Percentiles rank a stretch among this genome's conserved stretches.
phyloP scores from a whole-genome alignment of 2,113 vertebrate genomes.

The Butorides virescens region DNA sequence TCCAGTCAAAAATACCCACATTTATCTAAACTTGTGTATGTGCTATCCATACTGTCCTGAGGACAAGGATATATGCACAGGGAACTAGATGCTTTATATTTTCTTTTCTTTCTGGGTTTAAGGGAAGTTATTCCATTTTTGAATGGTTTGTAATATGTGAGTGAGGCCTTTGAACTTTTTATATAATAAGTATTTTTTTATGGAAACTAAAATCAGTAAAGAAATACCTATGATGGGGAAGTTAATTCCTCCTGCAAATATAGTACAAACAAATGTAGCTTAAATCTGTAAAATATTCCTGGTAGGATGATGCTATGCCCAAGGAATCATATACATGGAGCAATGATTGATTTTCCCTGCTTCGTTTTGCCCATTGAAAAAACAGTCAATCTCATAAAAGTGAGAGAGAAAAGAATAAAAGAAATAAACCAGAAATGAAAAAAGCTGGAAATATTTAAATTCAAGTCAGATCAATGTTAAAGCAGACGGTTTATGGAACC shows the following conservation, averaged over 20 bases:
- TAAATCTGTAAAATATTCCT: not conserved
- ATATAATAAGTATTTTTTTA: not conserved
- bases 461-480: not conserved
- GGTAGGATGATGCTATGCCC: not conserved
- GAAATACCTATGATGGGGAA: not conserved
- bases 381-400: not conserved
- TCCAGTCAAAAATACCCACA: not conserved
- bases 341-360: not conserved
- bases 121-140: not conserved
- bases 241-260: not conserved
- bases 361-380: not conserved
- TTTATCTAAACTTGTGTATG: not conserved
- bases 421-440: not conserved
- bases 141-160: not conserved
- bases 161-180: not conserved
- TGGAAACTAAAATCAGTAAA: not conserved
- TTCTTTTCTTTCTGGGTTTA: not conserved
- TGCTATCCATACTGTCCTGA: not conserved
- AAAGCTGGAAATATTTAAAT: conserved; percentile 6
- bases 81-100: not conserved
- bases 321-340: not conserved
- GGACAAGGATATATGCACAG: not conserved
- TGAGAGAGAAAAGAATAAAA: not conserved
- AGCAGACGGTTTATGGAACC: not conserved
- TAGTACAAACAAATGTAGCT: not conserved